These are phyloP conservation scores for Brachypteracias leptosomus DNA, from an alignment of 2,113 vertebrate species.

Conservation along the genomic window DNA sequence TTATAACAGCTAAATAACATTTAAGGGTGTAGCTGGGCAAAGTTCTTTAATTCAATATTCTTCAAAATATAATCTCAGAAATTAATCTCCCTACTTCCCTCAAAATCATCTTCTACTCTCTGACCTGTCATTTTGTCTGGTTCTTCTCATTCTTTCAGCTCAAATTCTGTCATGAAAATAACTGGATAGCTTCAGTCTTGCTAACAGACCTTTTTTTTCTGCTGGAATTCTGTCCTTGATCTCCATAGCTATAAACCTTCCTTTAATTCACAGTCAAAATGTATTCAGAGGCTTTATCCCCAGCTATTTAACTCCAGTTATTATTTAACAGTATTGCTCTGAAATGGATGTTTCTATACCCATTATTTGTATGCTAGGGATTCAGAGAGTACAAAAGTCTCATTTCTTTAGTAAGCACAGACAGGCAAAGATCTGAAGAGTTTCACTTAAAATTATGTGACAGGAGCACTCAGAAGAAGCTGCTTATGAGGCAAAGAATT, in stretches of 20 bases:
- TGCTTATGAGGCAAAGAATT: constrained; percentile 14
- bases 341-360: background rate
- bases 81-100: background rate
- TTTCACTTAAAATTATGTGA: background rate
- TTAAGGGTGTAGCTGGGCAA: background rate
- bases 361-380: background rate
- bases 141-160: background rate
- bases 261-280: background rate
- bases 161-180: background rate
- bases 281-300: background rate
- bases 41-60: background rate
- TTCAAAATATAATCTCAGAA: background rate
- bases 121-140: background rate
- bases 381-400: background rate
- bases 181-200: background rate
- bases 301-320: background rate
- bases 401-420: background rate
- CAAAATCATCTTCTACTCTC: background rate
- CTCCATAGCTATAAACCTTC: background rate
- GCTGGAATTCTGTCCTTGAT: background rate
- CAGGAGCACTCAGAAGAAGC: background rate
- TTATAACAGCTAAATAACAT: background rate
- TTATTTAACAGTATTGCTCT: background rate
- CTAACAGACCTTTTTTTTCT: background rate
- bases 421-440: background rate